These are phyloP conservation scores for Brachycybe producta DNA, from an alignment of 2,888 invertebrate genomes.

Conservation along the genomic window DNA sequence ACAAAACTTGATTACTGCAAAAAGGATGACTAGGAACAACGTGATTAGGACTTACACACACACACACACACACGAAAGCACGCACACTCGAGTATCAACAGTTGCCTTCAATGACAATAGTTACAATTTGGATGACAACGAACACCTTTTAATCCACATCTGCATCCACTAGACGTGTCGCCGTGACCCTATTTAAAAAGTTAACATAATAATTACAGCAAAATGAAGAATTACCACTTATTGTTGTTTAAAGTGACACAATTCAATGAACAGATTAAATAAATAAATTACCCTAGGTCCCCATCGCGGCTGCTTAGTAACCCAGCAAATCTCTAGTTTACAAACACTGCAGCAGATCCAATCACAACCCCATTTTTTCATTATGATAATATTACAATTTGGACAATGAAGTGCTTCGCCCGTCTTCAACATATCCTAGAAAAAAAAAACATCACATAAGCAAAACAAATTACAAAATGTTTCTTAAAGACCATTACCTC, in stretches of 20 bases:
- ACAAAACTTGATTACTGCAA: no score
- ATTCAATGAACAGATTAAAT: background rate
- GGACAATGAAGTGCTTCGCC: conserved; percentile 82
- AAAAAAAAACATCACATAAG: conserved; percentile 15
- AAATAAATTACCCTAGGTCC: conserved; percentile 43
- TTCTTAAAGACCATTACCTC: no score
- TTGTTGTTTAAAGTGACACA: background rate
- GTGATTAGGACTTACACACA: no score
- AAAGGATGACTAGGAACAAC: no score
- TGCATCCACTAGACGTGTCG: conserved; percentile 18
- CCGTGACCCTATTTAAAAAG: conserved; percentile 16
- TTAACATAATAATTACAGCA: conserved; percentile 16
- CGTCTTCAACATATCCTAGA: conserved; percentile 55
- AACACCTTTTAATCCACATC: conserved; percentile 14
- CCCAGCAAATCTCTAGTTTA: conserved; percentile 89
- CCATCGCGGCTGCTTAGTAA: conserved; percentile 60
- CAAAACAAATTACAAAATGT: background rate
- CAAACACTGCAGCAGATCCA: conserved; percentile 84
- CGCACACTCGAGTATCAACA: no score
- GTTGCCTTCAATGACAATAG: conserved; percentile 19
- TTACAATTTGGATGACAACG: conserved; percentile 14
- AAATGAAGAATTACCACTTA: background rate
- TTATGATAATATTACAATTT: conserved; percentile 65
- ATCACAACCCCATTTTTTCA: conserved; percentile 89
- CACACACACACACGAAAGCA: no score